Conservation (phyloP, 2,888 invertebrate genomes). For the Caprella mutica region DNA sequence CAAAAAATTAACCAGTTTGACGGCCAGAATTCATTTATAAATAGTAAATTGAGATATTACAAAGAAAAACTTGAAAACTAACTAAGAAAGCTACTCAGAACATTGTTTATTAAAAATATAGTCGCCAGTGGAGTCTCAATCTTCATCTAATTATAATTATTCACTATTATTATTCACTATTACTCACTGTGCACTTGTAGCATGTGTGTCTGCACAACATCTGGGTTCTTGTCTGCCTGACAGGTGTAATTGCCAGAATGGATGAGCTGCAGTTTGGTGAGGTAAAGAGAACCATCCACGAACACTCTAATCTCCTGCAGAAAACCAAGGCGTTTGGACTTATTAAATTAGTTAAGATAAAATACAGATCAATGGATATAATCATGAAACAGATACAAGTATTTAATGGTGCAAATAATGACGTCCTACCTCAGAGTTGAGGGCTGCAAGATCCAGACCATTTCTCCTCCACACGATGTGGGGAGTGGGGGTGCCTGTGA, state of each 20-base stretch:
- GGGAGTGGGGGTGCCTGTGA: conserved; percentile 56
- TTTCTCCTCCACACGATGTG: conserved; percentile 61
- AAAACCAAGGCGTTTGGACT: background rate
- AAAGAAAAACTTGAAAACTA: too few species aligned
- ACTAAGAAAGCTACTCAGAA: too few species aligned
- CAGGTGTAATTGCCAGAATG: conserved; percentile 68
- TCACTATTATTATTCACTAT: background rate
- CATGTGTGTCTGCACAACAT: conserved; percentile 60
- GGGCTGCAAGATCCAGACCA: conserved; percentile 51
- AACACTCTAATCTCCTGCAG: conserved; percentile 52
- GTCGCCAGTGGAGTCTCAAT: background rate
- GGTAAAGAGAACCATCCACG: conserved; percentile 60
- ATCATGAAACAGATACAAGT: too few species aligned
- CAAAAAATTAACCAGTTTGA: too few species aligned
- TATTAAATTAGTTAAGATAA: background rate
- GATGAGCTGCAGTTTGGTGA: conserved; percentile 57
- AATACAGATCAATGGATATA: background rate
- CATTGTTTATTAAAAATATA: too few species aligned
- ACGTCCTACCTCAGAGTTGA: conserved; percentile 47
- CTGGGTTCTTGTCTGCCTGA: conserved; percentile 57
- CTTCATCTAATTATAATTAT: too few species aligned
- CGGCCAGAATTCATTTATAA: too few species aligned
- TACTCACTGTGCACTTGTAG: conserved; percentile 60
- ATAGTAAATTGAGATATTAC: too few species aligned
- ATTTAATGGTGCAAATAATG: background rate